A percentile compares a stretch with the other conserved stretches of the same genome.
These are phyloP conservation scores for Hestina assimilis DNA, from an alignment of 1,140 invertebrate genomes.

Conservation along the genomic window DNA sequence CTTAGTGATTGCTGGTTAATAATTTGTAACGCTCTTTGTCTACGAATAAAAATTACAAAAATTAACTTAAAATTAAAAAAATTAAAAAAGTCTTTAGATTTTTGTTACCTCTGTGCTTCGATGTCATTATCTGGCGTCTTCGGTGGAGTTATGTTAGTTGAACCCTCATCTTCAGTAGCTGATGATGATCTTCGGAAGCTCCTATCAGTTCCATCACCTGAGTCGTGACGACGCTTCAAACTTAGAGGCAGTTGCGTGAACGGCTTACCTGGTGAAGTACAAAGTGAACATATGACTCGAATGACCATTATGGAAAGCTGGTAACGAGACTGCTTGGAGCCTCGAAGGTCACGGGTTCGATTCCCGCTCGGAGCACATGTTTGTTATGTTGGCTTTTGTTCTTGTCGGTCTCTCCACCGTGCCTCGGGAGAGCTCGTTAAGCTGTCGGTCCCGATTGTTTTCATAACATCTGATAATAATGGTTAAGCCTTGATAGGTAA, in stretches of 20 bases:
- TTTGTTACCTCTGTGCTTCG: constrained; percentile 61
- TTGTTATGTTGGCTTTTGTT: no score
- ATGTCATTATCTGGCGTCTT: constrained; percentile 71
- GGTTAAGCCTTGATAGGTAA: no score
- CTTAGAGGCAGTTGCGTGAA: constrained; percentile 66
- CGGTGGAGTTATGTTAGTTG: constrained; percentile 70
- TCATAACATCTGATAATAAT: no score
- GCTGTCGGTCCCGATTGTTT: no score
- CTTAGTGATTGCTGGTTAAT: constrained; percentile 70
- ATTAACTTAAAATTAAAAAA: neutral
- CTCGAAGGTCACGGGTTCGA: no score
- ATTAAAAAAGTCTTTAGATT: neutral
- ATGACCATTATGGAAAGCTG: no score
- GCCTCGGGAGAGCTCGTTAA: no score
- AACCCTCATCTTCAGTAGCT: constrained; percentile 70
- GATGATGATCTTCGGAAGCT: constrained; percentile 64
- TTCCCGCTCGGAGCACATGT: no score
- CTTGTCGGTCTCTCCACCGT: no score
- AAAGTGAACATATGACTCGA: no score
- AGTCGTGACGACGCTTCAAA: constrained; percentile 64
- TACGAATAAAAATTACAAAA: constrained; percentile 26
- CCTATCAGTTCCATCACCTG: constrained; percentile 57
- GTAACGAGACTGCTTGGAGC: no score
- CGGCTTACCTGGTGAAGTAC: constrained; percentile 61
- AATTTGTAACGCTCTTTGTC: constrained; percentile 71